Base-by-base conservation (phyloP, 2,113 vertebrate genomes). In the Elachura formosa region DNA sequence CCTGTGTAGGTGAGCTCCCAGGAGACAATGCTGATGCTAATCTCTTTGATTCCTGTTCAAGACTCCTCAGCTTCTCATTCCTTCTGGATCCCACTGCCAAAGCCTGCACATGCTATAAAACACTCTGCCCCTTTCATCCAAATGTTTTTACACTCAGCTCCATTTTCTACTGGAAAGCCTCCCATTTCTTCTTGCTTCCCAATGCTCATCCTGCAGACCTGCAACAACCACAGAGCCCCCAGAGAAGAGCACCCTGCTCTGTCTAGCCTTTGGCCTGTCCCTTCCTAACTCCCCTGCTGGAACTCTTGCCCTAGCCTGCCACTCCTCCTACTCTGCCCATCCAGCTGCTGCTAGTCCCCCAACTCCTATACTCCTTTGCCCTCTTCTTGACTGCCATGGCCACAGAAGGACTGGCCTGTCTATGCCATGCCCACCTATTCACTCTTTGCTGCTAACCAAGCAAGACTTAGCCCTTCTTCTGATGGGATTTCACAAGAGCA, bases 11-110 rank as follows among this genome's bases (percentile, higher is more conserved):
- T 9, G 16, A 67, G 34, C 11, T 74, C 68, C 41, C 4, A 4
- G 21, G 28, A n/a, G 21, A 48, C 0, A 2, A 26, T 17, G 43
- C 26, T 48, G 10, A 26, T 4, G 1, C 10, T n/a, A 54, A 24
- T 21, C 5, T 77, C 55, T 68, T 33, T 66, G 6, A 24, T 58
- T 78, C 41, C 74, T 67, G 33, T 74, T 18, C 34, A 46, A 51
- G 38, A 19, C 22, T 86, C 22, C 8, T 2, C 1, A 62, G 20
- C 11, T 74, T 89, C 23, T 51, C 24, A 11, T 41, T 86, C 33
- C 23, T 71, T 66, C 64, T 1, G 2, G n/a, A 56, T 74, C 74
- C 23, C 15, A 28, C 16, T 7, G 8, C 25, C 68, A 84, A 74
- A 81, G 14, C 17, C 49, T 68, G n/a, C 26, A 80, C 73, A 54